Percentiles rank a stretch among this genome's conserved stretches.
These are phyloP conservation scores for Tethea ocularis DNA, from an alignment of 2,888 invertebrate genomes.

Conservation along the genomic window DNA sequence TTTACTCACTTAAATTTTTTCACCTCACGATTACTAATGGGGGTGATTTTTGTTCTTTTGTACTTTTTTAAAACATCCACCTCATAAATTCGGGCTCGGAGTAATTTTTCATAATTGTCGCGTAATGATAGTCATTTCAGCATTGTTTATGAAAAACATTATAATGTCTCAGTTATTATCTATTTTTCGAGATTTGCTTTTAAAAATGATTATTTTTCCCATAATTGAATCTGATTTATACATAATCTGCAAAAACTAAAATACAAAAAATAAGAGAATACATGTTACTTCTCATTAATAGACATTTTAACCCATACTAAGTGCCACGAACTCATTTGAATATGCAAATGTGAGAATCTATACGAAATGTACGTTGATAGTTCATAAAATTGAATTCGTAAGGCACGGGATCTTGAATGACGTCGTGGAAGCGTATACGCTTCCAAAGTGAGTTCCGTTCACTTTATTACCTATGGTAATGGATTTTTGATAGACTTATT, in stretches of 20 bases:
- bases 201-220: not conserved
- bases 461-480: not conserved
- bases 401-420: not conserved
- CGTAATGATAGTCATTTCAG: constrained; percentile 59
- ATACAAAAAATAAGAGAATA: too few species aligned
- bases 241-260: too few species aligned
- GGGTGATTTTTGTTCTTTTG: constrained; percentile 55
- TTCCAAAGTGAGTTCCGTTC: not conserved
- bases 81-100: constrained; percentile 49
- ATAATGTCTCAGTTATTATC: constrained; percentile 7
- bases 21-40: constrained; percentile 56
- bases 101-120: constrained; percentile 70
- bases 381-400: constrained; percentile 57
- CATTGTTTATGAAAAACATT: constrained; percentile 11
- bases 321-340: constrained; percentile 47
- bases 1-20: constrained; percentile 18
- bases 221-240: not conserved
- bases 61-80: constrained; percentile 47
- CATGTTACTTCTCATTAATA: not conserved
- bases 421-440: not conserved
- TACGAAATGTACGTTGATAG: constrained; percentile 50
- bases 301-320: constrained; percentile 18
- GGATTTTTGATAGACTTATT: constrained; percentile 2
- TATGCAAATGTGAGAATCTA: constrained; percentile 60
- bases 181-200: not conserved